A percentile compares a stretch with the other conserved stretches of the same genome.
Conservation (phyloP, 2,888 invertebrate genomes). For the Altica lythri region DNA sequence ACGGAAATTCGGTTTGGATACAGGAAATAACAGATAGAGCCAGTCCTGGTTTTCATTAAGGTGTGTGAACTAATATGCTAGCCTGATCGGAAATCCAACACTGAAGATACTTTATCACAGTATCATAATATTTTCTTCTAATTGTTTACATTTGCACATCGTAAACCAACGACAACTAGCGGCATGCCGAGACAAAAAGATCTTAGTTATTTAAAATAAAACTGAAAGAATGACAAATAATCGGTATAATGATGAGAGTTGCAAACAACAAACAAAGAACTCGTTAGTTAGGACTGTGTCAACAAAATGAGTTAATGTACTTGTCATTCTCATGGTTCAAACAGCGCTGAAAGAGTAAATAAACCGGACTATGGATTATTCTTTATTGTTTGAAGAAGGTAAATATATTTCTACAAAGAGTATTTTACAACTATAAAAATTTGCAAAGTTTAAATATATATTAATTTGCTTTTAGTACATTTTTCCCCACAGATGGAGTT, state of each 20-base stretch:
- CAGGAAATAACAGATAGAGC: too few relatives aligned
- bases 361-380: too few relatives aligned
- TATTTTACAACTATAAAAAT: too few relatives aligned
- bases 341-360: too few relatives aligned
- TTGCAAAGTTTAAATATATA: too few relatives aligned
- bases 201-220: neutral
- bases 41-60: neutral
- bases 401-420: too few relatives aligned
- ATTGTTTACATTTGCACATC: slow-evolving; percentile 18
- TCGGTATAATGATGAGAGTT: slow-evolving; percentile 8
- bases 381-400: too few relatives aligned
- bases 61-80: slow-evolving; percentile 8
- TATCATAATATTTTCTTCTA: slow-evolving; percentile 9
- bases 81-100: slow-evolving; percentile 4
- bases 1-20: too few relatives aligned
- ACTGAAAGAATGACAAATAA: slow-evolving; percentile 8
- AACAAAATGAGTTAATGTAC: slow-evolving; percentile 22
- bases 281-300: slow-evolving; percentile 10
- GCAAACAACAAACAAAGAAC: slow-evolving; percentile 8
- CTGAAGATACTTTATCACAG: slow-evolving; percentile 7
- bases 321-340: slow-evolving; percentile 15
- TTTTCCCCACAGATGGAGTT: too few relatives aligned
- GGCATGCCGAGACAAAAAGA: slow-evolving; percentile 4
- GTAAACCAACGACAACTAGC: slow-evolving; percentile 10
- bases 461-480: too few relatives aligned